Conservation (phyloP, 2,888 invertebrate genomes). For the Agrochola lota region DNA sequence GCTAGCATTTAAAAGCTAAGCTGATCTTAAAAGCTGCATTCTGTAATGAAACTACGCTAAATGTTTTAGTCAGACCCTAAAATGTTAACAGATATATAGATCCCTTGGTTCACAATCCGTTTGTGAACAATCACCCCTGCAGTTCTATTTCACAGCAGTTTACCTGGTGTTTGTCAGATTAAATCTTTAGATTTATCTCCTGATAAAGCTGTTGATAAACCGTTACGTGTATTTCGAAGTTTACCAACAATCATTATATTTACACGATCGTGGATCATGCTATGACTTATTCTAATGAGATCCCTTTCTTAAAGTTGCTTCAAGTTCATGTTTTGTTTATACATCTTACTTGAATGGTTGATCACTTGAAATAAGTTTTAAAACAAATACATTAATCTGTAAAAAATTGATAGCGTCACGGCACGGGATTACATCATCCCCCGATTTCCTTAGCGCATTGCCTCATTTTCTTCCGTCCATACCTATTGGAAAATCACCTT, state of each 20-base stretch:
- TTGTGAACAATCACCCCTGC: neutral
- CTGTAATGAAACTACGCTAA: neutral
- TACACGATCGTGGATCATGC: conserved; percentile 49
- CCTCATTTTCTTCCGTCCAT: neutral
- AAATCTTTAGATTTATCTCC: neutral
- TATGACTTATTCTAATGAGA: conserved; percentile 38
- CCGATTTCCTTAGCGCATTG: neutral
- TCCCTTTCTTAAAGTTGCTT: conserved; percentile 42
- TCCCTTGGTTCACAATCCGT: no score
- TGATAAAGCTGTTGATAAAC: neutral
- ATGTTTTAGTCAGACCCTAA: neutral
- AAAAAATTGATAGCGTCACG: neutral
- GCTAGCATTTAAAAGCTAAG: no score
- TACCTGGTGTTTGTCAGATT: neutral
- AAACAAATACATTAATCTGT: neutral
- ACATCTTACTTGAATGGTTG: neutral
- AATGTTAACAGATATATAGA: neutral
- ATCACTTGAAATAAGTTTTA: neutral
- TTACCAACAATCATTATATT: conserved; percentile 36
- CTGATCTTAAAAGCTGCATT: neutral
- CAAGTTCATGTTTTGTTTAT: conserved; percentile 53
- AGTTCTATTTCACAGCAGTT: neutral
- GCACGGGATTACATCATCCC: neutral
- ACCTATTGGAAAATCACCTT: neutral
- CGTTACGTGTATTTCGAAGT: neutral